Conservation (phyloP, 2,113 vertebrate genomes). For the Colossoma macropomum region DNA sequence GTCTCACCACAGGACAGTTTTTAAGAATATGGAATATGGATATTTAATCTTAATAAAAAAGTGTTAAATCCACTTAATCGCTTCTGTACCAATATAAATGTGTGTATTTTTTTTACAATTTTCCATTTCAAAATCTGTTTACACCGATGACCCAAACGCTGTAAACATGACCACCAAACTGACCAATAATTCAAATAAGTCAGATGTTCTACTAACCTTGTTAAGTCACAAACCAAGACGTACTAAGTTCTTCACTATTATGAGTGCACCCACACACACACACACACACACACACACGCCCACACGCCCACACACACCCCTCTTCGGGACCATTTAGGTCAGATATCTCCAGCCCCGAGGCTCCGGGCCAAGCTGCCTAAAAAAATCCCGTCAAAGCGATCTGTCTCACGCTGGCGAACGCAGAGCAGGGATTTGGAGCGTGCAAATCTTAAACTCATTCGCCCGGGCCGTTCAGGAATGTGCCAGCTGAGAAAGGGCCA, state of each 20-base stretch:
- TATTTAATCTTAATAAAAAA: too few relatives aligned
- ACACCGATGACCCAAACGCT: too few relatives aligned
- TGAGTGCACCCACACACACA: neutral
- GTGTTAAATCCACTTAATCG: too few relatives aligned
- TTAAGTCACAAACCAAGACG: neutral
- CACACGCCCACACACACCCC: constrained; percentile 51
- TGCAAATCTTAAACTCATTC: constrained; percentile 76
- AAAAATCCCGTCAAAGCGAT: constrained; percentile 76
- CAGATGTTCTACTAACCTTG: too few relatives aligned
- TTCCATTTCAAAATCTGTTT: too few relatives aligned
- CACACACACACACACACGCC: neutral
- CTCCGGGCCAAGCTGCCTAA: constrained; percentile 71
- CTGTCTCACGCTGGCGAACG: constrained; percentile 76
- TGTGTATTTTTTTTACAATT: too few relatives aligned
- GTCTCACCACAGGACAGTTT: too few relatives aligned
- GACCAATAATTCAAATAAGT: too few relatives aligned
- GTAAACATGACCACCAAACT: neutral
- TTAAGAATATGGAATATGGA: too few relatives aligned
- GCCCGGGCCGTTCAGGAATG: constrained; percentile 61
- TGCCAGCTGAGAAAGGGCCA: constrained; percentile 61
- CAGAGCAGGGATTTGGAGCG: constrained; percentile 78
- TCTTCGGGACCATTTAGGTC: constrained; percentile 84
- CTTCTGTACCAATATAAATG: too few relatives aligned
- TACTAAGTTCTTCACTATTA: neutral
- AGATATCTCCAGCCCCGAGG: constrained; percentile 75